Evolutionary conservation across 2,797 vertebrate species (phyloP), one percentile per base, ranked within the genome.

Genomic region (Sebastes matsubarae): DNA sequence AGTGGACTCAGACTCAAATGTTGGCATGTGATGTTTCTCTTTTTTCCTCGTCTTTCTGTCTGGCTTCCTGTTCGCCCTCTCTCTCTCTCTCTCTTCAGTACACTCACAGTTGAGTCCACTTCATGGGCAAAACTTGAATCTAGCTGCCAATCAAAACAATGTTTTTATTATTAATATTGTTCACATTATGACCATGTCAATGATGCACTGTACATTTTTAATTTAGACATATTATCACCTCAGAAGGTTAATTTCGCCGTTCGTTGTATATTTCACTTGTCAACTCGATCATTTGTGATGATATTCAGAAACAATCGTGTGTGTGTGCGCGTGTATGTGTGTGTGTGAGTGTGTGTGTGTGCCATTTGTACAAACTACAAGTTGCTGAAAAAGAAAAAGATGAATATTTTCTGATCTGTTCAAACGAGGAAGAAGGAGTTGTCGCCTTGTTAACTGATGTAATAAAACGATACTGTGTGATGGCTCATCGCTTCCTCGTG

Each of bases 381-480:
- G 86, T 83, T 89, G 79, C 73, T 80, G 79, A 86, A 79, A 77
- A 76, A 84, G 86, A 75, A 78, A 78, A 91, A 89, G 80, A 87
- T 80, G 8, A 89, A 87, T 94, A 95, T 95, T 94, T 95, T 94
- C 92, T 89, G 91, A 93, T 87, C 85, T 82, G 88, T 84, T 85
- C 24, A 80, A 83, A 83, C 55, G 80, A 81, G 73, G 80, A 76
- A 84, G 86, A 72, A 59, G n/a, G 79, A 84, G 80, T 74, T 80
- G 87, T 93, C 66, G 67, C 92, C 88, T 91, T 89, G 87, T 88
- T 89, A 86, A 89, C 91, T 74, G 85, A 91, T 89, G 84, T 92
- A 93, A 95, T 94, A 95, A 93, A 93, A 88, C 18, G 64, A 91
- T 76, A 69, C 78, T 52, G 68, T 73, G 83, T 88, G 80, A 82